phyloP scores from a whole-genome alignment of 2,888 invertebrate genomes.

The Phragmatobia fuliginosa region DNA sequence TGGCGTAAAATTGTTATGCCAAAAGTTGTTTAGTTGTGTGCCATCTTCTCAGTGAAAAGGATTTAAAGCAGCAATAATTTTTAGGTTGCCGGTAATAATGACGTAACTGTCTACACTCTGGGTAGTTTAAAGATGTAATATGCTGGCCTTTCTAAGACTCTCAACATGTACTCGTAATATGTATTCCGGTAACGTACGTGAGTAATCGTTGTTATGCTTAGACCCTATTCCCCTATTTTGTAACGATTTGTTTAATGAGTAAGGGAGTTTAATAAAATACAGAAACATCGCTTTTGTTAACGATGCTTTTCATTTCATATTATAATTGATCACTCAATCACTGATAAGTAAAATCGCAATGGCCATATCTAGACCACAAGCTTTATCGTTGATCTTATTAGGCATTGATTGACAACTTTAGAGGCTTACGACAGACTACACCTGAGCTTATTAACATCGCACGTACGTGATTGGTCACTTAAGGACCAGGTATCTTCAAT shows the following conservation, averaged over 20 bases:
- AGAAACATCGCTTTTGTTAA: background rate
- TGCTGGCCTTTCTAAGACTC: conserved; percentile 18
- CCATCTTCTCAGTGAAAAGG: background rate
- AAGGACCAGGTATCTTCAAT: background rate
- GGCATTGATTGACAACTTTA: background rate
- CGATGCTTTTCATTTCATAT: background rate
- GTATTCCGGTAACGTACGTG: conserved; percentile 18
- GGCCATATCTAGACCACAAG: background rate
- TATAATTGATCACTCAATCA: background rate
- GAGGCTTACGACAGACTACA: background rate
- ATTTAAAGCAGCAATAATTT: background rate
- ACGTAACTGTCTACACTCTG: conserved; percentile 12
- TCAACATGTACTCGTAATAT: conserved; percentile 17
- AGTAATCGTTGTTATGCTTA: conserved; percentile 1
- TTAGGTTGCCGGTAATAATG: conserved; percentile 3
- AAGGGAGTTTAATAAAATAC: background rate
- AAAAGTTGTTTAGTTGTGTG: background rate
- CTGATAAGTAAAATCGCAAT: background rate
- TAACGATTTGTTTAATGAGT: background rate
- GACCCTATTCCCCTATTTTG: conserved; percentile 9
- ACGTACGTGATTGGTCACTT: background rate
- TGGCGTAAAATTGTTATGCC: background rate
- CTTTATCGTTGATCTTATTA: background rate
- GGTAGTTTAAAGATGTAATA: conserved; percentile 16
- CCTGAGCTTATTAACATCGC: background rate